Evolutionary conservation across 2,113 vertebrate species (phyloP), one percentile per base, ranked within the genome.

Genomic region (Xiphorhynchus elegans): DNA sequence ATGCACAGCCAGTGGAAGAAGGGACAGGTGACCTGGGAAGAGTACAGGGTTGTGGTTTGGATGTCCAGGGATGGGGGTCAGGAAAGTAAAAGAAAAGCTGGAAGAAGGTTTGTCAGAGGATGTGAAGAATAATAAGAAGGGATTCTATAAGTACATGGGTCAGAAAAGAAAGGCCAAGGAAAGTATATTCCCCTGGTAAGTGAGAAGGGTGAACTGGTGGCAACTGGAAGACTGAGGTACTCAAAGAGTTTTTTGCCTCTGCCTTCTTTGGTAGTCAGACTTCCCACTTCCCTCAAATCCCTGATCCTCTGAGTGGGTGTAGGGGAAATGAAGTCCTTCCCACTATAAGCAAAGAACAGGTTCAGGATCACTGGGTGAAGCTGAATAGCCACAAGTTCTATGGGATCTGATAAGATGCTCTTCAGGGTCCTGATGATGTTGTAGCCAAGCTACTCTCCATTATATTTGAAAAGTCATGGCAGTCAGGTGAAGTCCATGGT

Each of bases 231-330:
- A 14, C 59, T 73, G 59, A 80, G 13, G 13, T 40, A 64, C 13
- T 56, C 35, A 35, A 6, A 0, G 0, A 50, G 14, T 56, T 49
- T 24, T 56, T 56, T 40, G 25, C 13, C 13, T 42, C 13, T 31
- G 17, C 49, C 50, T 49, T 31, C 49, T 56, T 20, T 35, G 29
- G 7, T 35, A 63, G 20, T 19, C 29, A 63, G 29, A 19, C 29
- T 79, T 63, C 49, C 19, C 24, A 56, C 17, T 35, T 64, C 10
- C 40, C 25, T 49, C 29, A 56, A 56, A 24, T n/a, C 8, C 40
- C 29, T 40, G 4, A 12, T 47, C 12, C n/a, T 47, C 13, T 17
- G 19, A 11, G 17, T 35, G 40, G 6, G 2, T 56, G 13, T 49
- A 20, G 20, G 55, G 16, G 10, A 13, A 72, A 25, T 9, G 10